Base-by-base conservation (phyloP, 2,888 invertebrate species). In the Listrodromus nycthemerus region DNA sequence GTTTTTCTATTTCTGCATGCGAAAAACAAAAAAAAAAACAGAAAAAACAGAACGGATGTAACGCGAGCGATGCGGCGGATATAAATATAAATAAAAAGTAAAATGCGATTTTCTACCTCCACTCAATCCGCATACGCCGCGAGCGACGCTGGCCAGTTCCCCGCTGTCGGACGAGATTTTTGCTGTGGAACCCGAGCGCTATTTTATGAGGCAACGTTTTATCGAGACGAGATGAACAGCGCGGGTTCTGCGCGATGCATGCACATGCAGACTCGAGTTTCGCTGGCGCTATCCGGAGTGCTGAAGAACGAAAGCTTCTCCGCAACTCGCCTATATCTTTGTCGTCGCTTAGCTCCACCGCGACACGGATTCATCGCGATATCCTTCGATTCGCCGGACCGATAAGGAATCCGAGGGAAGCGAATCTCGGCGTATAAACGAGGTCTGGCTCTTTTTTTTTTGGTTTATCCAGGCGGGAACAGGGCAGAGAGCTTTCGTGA, bases 181-280 rank as follows among this genome's bases (percentile, higher is more conserved):
- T 80, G 19, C 58, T 63, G 69, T 58, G 65, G 71, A 71, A 76
- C 13, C 69, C 50, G 55, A 76, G 37, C 67, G 61, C 82, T 89
- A 87, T 88, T 90, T 89, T 89, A 89, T 83, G 88, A 87, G 85
- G 84, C 69, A 81, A 87, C 81, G 61, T 80, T 85, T 33, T 84
- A 85, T 71, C 78, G 75, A 76, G 84, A 84, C 80, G 85, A 71
- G 81, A 75, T 63, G 83, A 76, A 82, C 82, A 82, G 65, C 50
- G 19, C n/a, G 80, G 41, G 13, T 27, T 33, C 1, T 41, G 27
- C 52, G 55, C 21, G n/a, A 19, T 55, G 45, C 3, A 50, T 69
- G 24, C 66, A 66, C 16, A 61, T 73, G 6, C 27, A 30, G 8
- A 58, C 16, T 16, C 13, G 27, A 16, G 6, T n/a, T 58, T 27